These are phyloP conservation scores for Cerastis rubricosa DNA, from an alignment of 2,888 invertebrate genomes.

Conservation along the genomic window DNA sequence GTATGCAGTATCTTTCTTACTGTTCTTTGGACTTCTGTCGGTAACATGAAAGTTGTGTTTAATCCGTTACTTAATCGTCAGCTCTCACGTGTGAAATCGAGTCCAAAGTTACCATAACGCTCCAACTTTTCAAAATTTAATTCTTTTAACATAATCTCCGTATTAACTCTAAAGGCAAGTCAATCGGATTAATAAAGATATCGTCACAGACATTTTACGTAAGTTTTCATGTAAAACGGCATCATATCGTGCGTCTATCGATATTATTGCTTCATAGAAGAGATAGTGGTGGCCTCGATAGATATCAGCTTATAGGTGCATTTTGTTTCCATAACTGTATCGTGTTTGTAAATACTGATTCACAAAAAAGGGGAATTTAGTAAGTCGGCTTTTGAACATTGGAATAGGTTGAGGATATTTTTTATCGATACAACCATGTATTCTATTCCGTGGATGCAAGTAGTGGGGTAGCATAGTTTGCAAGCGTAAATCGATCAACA, in stretches of 20 bases:
- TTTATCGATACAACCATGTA: background rate
- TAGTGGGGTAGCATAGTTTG: background rate
- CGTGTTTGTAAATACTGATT: constrained; percentile 30
- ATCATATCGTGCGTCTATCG: constrained; percentile 68
- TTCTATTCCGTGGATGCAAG: background rate
- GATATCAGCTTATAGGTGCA: constrained; percentile 73
- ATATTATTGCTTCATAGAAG: constrained; percentile 80
- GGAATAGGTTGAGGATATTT: background rate
- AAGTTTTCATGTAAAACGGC: constrained; percentile 64
- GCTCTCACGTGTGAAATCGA: constrained; percentile 41
- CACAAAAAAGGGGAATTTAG: background rate
- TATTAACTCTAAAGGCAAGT: constrained; percentile 32
- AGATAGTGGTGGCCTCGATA: constrained; percentile 80
- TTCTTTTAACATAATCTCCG: constrained; percentile 51
- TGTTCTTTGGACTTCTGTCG: constrained; percentile 4
- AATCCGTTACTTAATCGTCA: constrained; percentile 28
- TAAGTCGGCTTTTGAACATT: background rate
- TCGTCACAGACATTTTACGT: constrained; percentile 66
- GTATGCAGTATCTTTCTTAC: background rate
- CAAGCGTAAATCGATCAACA: background rate
- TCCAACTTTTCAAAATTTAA: constrained; percentile 28
- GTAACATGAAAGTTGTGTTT: constrained; percentile 32
- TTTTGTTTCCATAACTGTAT: constrained; percentile 58
- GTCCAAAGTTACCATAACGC: constrained; percentile 23
- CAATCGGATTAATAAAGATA: constrained; percentile 54